phyloP scores from a whole-genome alignment of 2,888 invertebrate species.

The Mimachlamys varia region DNA sequence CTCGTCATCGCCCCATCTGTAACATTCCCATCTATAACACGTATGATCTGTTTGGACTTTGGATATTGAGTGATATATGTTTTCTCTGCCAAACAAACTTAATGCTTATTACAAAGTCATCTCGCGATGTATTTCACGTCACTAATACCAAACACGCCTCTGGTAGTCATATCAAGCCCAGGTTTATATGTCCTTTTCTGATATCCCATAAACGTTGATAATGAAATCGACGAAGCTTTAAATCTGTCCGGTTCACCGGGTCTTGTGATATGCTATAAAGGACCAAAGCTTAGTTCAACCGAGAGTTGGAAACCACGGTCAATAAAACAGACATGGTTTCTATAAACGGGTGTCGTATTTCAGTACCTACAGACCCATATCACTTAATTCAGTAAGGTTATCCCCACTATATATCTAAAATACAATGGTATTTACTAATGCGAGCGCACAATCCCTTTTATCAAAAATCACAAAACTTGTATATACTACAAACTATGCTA shows the following conservation, averaged over 20 bases:
- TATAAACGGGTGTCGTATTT: background rate
- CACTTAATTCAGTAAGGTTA: background rate
- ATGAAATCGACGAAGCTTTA: slow-evolving; percentile 21
- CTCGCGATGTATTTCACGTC: background rate
- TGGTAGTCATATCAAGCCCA: background rate
- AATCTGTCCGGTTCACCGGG: background rate
- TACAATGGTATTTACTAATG: background rate
- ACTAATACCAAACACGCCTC: background rate
- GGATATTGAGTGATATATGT: background rate
- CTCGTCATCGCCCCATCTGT: background rate
- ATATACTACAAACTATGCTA: background rate
- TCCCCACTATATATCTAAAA: background rate
- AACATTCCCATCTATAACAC: background rate
- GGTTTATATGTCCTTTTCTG: background rate
- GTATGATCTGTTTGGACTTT: background rate
- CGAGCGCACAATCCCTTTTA: background rate
- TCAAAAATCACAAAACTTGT: background rate
- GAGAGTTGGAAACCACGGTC: background rate
- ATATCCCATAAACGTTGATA: slow-evolving; percentile 29
- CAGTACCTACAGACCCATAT: background rate
- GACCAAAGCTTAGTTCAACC: background rate
- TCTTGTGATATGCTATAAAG: background rate
- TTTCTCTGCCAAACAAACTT: background rate
- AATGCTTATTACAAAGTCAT: background rate
- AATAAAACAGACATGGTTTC: background rate